Conservation (phyloP, 2,888 invertebrate species). For the Cantharis nigra region DNA sequence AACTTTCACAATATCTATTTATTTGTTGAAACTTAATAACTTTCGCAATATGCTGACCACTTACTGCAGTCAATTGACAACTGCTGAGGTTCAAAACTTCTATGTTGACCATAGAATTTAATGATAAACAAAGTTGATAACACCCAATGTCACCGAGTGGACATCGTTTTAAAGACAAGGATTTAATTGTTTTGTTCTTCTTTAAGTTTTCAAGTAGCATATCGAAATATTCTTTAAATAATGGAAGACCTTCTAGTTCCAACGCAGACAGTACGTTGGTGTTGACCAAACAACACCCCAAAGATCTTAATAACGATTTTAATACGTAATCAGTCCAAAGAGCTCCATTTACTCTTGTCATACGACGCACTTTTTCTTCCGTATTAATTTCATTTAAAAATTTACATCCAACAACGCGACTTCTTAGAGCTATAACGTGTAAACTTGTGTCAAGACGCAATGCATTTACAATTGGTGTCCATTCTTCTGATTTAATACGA, state of each 20-base stretch:
- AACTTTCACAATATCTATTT: conserved; percentile 76
- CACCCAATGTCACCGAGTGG: conserved; percentile 75
- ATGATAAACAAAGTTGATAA: conserved; percentile 68
- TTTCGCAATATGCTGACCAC: conserved; percentile 69
- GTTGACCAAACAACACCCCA: conserved; percentile 65
- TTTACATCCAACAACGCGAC: conserved; percentile 53
- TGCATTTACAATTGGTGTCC: conserved; percentile 76
- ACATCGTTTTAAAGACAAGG: conserved; percentile 70
- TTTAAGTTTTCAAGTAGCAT: conserved; percentile 60
- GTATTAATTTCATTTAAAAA: conserved; percentile 58
- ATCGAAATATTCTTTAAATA: conserved; percentile 67
- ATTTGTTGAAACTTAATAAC: conserved; percentile 63
- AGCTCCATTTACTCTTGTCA: conserved; percentile 52
- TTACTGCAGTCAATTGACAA: conserved; percentile 67
- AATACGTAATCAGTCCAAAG: conserved; percentile 74
- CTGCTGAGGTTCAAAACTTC: conserved; percentile 70
- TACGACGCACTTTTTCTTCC: conserved; percentile 66
- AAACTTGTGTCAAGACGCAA: conserved; percentile 73
- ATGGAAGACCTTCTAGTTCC: conserved; percentile 73
- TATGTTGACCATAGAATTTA: conserved; percentile 70
- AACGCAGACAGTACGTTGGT: conserved; percentile 66
- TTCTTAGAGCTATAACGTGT: conserved; percentile 69
- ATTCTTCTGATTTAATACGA: conserved; percentile 74
- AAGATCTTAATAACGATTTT: conserved; percentile 67
- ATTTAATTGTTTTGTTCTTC: conserved; percentile 67